Conservation (phyloP, 2,888 invertebrate species). For the Hanleya hanleyi region DNA sequence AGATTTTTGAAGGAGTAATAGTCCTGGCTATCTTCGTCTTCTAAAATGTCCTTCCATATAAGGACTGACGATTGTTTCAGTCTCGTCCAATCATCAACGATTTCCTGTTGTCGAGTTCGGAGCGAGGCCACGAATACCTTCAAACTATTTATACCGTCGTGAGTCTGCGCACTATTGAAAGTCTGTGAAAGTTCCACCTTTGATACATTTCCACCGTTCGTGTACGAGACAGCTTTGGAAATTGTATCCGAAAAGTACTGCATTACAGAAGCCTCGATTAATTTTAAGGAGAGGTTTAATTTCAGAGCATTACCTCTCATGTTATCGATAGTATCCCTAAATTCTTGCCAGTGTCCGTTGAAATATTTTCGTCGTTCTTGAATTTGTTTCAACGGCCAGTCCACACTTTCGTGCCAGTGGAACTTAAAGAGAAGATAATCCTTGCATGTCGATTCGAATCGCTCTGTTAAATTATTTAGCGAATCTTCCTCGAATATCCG, state of each 20-base stretch:
- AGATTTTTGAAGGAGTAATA: constrained; percentile 49
- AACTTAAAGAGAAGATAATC: background rate
- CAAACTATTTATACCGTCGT: constrained; percentile 35
- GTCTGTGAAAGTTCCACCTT: background rate
- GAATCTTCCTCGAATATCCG: too few relatives aligned
- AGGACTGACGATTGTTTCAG: constrained; percentile 28
- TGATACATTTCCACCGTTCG: constrained; percentile 11
- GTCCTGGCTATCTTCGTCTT: constrained; percentile 48
- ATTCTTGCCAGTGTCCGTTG: constrained; percentile 20
- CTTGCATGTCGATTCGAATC: too few relatives aligned
- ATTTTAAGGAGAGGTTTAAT: constrained; percentile 23
- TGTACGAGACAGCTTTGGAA: constrained; percentile 26
- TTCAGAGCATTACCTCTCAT: constrained; percentile 36
- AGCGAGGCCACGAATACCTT: constrained; percentile 51
- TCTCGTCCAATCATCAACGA: constrained; percentile 48
- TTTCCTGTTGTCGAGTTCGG: constrained; percentile 48
- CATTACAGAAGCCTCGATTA: constrained; percentile 32
- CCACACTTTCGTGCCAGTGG: constrained; percentile 41
- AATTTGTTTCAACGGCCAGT: constrained; percentile 44
- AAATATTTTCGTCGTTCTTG: constrained; percentile 33
- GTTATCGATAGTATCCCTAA: constrained; percentile 11
- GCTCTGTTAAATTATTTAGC: too few relatives aligned
- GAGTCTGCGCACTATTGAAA: constrained; percentile 12
- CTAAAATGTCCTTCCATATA: constrained; percentile 50
- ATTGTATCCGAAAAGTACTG: constrained; percentile 31